Evolutionary conservation across 1,140 invertebrate species (phyloP), one percentile per base, ranked within the genome.

Genomic region (Arctopsyche grandis): DNA sequence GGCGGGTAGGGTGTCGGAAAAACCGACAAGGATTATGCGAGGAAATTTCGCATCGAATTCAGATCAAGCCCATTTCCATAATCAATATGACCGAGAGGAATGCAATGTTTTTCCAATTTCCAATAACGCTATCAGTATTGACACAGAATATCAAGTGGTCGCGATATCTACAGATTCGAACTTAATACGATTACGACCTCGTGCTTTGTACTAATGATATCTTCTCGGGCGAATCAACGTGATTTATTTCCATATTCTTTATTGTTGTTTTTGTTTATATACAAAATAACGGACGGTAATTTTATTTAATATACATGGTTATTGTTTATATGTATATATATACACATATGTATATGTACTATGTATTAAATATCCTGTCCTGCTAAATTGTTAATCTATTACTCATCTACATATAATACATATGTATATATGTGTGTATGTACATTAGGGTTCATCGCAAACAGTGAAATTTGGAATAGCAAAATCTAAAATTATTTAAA

Each of bases 81-180:
- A 74, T 74, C 71, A 74, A 74, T 74, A 74, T 48, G 71, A 22
- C 21, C 19, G 14, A 38, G 29, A 14, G 24, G 43, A 74, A 56
- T 74, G 46, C 71, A 74, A 74, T 74, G 71, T 74, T 74, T 74
- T 74, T 74, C 71, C 71, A 74, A 74, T 74, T 74, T 74, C 46
- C 71, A 74, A 74, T 74, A 56, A 56, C 71, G 71, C 48, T 74
- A 74, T 74, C 71, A 29, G 48, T 56, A 74, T 74, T 74, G 71
- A 74, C 71, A 56, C 71, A 56, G 71, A 74, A 74, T 74, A 74
- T 74, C 71, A 74, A 74, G n/a, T 29, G 71, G 48, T 21, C 44
- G 0, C 22, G 43, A 73, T 46, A 73, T 38, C 5, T 48, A 48
- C 26, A 44, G 71, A 74, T 74, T 74, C 46, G 22, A 74, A 56